These are phyloP conservation scores for Poeciliopsis turneri DNA, from an alignment of 2,797 vertebrate genomes.

Conservation along the genomic window DNA sequence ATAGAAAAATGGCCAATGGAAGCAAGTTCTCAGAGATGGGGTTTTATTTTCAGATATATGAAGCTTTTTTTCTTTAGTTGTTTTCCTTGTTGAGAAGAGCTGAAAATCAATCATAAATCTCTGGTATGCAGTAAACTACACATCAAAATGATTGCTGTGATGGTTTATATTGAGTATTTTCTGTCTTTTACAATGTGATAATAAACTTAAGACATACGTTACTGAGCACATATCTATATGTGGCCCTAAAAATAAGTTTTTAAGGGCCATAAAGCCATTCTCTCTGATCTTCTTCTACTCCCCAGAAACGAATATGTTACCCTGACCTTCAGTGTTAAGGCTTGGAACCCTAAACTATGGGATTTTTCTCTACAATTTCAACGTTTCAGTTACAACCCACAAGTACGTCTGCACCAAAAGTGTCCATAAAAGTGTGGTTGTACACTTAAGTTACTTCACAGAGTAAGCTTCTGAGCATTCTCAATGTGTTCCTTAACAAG, in stretches of 20 bases:
- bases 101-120: neutral
- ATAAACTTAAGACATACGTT: neutral
- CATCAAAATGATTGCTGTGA: neutral
- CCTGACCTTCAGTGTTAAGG: neutral
- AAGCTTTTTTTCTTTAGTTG: too few relatives aligned
- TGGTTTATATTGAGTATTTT: neutral
- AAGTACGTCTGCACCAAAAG: too few relatives aligned
- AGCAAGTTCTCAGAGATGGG: slow-evolving; percentile 49
- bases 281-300: neutral
- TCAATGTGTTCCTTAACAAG: too few relatives aligned
- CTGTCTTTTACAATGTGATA: neutral
- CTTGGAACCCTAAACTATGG: neutral
- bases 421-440: too few relatives aligned
- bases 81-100: neutral
- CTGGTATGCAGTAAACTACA: neutral
- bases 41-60: neutral
- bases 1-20: slow-evolving; percentile 31
- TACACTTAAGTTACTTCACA: too few relatives aligned
- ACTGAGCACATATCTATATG: neutral
- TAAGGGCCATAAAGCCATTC: neutral
- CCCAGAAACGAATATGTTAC: neutral
- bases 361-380: too few relatives aligned
- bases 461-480: too few relatives aligned
- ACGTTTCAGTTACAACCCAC: too few relatives aligned
- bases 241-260: neutral